phyloP scores from a whole-genome alignment of 2,797 vertebrate species.

The Bryconaethiops microstoma region DNA sequence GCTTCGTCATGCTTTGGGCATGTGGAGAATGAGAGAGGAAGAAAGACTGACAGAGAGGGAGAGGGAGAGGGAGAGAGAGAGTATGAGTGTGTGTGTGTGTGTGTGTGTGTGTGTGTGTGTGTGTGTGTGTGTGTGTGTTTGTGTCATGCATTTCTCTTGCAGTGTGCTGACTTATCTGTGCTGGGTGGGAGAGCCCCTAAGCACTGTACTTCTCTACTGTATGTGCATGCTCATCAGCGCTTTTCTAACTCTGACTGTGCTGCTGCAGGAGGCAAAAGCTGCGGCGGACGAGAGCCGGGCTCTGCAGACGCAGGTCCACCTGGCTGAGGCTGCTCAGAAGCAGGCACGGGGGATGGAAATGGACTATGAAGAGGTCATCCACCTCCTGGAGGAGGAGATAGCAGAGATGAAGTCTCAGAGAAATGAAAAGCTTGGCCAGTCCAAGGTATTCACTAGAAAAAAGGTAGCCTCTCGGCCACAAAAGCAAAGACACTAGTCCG shows the following conservation, averaged over 20 bases:
- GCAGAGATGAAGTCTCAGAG: constrained; percentile 88
- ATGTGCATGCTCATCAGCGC: constrained; percentile 42
- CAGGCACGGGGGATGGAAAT: constrained; percentile 90
- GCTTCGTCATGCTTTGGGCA: constrained; percentile 45
- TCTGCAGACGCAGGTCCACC: constrained; percentile 82
- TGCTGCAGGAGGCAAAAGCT: constrained; percentile 84
- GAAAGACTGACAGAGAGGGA: not conserved
- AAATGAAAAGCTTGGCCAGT: constrained; percentile 73
- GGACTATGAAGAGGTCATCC: constrained; percentile 96
- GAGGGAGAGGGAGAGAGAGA: not conserved
- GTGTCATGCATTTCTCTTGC: constrained; percentile 33
- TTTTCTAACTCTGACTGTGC: constrained; percentile 41
- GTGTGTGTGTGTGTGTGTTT: not conserved
- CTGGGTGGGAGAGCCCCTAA: constrained; percentile 42
- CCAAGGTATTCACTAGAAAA: constrained; percentile 76
- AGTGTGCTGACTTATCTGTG: constrained; percentile 34
- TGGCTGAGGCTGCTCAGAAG: constrained; percentile 87
- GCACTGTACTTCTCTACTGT: constrained; percentile 35
- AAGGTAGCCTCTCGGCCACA: not conserved
- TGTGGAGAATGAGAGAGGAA: constrained; percentile 10
- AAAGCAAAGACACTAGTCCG: constrained; percentile 4
- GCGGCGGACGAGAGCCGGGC: constrained; percentile 82
- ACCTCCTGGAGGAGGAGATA: constrained; percentile 90
- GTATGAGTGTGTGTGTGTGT: too few species aligned
- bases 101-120: not conserved